phyloP scores from a whole-genome alignment of 2,113 vertebrate species.

The Thomomys bottae region DNA sequence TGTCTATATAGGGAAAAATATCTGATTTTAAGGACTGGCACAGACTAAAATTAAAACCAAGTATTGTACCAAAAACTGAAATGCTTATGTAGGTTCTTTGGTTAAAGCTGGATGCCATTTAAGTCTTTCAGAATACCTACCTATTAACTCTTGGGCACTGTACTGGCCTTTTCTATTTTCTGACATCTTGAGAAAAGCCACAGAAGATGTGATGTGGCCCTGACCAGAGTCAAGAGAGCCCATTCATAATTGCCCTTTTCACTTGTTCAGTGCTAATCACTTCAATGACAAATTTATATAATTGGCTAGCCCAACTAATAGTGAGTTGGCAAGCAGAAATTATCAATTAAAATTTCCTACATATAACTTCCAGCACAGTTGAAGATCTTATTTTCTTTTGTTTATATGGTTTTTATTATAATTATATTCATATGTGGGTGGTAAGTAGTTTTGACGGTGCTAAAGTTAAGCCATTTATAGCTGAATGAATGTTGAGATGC shows the following conservation, averaged over 20 bases:
- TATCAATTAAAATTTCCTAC: constrained; percentile 3
- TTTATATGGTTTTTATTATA: constrained; percentile 33
- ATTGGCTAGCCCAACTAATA: constrained; percentile 6
- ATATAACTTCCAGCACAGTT: background rate
- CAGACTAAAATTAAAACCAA: background rate
- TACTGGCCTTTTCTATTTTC: background rate
- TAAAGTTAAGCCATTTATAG: constrained; percentile 28
- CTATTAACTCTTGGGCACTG: background rate
- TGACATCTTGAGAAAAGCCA: background rate
- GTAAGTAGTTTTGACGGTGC: background rate
- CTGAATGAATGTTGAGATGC: background rate
- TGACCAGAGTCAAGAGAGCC: background rate
- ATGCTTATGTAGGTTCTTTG: background rate
- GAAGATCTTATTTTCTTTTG: background rate
- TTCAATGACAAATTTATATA: background rate
- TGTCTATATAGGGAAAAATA: background rate
- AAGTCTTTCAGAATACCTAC: background rate
- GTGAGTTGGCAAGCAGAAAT: background rate
- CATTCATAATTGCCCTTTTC: background rate
- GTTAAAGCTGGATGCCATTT: background rate
- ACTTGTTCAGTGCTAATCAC: background rate
- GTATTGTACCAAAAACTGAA: background rate
- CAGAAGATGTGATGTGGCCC: background rate
- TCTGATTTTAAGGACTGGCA: background rate
- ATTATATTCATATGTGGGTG: background rate